Evolutionary conservation across 53 echinoderm and acorn worm species (phyloP), one percentile per base, ranked within the genome.

Genomic region (Holothuria leucospilota): DNA sequence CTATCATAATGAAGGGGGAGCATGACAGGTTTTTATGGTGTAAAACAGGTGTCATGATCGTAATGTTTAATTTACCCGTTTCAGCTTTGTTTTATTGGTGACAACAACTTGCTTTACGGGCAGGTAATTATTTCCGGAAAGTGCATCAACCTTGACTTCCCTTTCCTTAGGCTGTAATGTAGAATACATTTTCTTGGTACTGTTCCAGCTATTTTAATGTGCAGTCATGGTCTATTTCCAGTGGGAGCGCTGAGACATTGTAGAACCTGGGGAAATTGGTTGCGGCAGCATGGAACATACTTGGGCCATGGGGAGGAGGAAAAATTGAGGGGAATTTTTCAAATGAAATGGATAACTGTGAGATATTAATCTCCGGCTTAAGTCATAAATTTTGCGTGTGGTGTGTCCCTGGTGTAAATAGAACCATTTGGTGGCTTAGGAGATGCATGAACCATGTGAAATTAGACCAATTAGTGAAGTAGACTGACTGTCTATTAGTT

Each of bases 401-500:
- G 56, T 56, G 18, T 18, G 80, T 80, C 80, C 80, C 80, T 26
- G 39, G 80, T 80, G 80, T 80, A 27, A 18, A 25, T 60, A 34
- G 61, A 59, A 61, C 26, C 62, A 62, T 60, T 80, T 10, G 80
- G 11, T 60, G 60, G 29, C 75, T 9, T 75, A 59, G 29, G 59
- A 61, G 28, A 79, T 26, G 30, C 80, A 28, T 56, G 56, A 56
- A 56, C 80, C 8, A 20, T 15, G 61, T 60, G 24, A 80, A 80
- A 80, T 80, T 60, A 80, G 80, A 59, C 20, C 80, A 80, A 80
- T 80, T 80, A 80, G 80, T 59, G 15, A 29, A 15, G 34, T 59
- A 80, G 80, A 80, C 80, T 15, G 59, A 20, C 13, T 34, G 80
- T 80, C 80, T 80, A 34, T 60, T 51, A 26, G 39, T 39, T 59